Base-by-base conservation (phyloP, 2,113 vertebrate genomes). In the Dromaius novaehollandiae region DNA sequence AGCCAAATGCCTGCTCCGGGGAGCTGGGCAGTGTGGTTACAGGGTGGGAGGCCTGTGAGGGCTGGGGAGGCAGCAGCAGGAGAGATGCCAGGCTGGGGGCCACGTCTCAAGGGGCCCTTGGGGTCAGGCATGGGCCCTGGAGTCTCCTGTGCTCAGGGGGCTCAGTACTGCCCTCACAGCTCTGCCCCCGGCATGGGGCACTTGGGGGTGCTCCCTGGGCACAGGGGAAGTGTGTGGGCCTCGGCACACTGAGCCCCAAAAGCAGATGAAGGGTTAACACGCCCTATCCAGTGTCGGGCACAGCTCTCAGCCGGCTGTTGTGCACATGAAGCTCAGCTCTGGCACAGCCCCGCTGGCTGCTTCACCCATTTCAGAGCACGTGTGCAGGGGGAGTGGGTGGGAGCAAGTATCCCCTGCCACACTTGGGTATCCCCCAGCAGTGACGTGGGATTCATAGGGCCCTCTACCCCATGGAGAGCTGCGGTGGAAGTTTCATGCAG, bases 61-160 rank as follows among this genome's bases (percentile, higher is more conserved):
- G 74, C 38, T 1, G 0, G 78, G 90, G 79, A 79, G 40, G 40
- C 8, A 0, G 46, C 1, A 0, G 61, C 0, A 5, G 90, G 92
- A 89, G 85, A 53, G 85, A 32, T 79, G 44, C 65, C 2, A 5
- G 61, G 26, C 56, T 69, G 36, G 48, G 17, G 16, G 2, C 32
- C 4, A 3, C 1, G 1, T 64, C 36, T 64, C 3, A 0, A 25
- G 40, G 32, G 34, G 36, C 3, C 2, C 26, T 53, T 0, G 0
- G 65, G 15, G 24, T 24, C 0, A 0, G 22, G 50, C 9, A 12
- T 25, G 36, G 11, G 36, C 74, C 55, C 61, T 0, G 1, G 24
- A 70, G n/a, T n/a, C 40, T 17, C 2, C 2, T 5, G 21, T 64
- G 30, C 38, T 60, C 0, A 0, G 10, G 60, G 60, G 9, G 22